These are phyloP conservation scores for Pseudochromis fuscus DNA, from an alignment of 2,797 vertebrate genomes.

Conservation along the genomic window DNA sequence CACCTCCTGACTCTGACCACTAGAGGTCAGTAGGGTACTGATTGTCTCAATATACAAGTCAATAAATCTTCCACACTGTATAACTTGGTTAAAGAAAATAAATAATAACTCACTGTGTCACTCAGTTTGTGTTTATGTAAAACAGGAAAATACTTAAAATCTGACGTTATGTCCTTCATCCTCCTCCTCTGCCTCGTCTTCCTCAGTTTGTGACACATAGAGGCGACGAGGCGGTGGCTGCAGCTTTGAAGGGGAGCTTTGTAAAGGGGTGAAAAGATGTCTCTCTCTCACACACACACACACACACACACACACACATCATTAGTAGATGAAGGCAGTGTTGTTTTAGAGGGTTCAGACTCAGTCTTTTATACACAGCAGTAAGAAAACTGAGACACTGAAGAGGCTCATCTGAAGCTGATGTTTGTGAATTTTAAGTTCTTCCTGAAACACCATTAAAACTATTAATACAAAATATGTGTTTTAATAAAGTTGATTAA, in stretches of 20 bases:
- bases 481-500: not conserved
- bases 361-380: constrained; percentile 54
- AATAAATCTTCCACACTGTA: too few species aligned
- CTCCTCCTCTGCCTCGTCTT: constrained; percentile 30
- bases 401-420: not conserved
- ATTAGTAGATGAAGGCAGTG: constrained; percentile 48
- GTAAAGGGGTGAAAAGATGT: constrained; percentile 44
- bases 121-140: not conserved
- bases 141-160: constrained; percentile 37
- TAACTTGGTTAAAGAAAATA: too few species aligned
- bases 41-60: not conserved
- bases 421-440: not conserved
- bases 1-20: not conserved
- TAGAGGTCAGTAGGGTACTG: not conserved
- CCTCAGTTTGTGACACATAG: constrained; percentile 13
- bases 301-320: constrained; percentile 34
- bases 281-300: not conserved
- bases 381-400: constrained; percentile 34
- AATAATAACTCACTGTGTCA: too few species aligned
- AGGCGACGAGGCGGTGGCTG: constrained; percentile 13
- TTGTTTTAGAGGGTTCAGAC: constrained; percentile 55
- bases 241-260: constrained; percentile 66
- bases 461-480: too few species aligned
- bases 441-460: too few species aligned
- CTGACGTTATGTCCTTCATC: constrained; percentile 9